Conservation (phyloP, 2,797 vertebrate species). For the Poeciliopsis presidionis region DNA sequence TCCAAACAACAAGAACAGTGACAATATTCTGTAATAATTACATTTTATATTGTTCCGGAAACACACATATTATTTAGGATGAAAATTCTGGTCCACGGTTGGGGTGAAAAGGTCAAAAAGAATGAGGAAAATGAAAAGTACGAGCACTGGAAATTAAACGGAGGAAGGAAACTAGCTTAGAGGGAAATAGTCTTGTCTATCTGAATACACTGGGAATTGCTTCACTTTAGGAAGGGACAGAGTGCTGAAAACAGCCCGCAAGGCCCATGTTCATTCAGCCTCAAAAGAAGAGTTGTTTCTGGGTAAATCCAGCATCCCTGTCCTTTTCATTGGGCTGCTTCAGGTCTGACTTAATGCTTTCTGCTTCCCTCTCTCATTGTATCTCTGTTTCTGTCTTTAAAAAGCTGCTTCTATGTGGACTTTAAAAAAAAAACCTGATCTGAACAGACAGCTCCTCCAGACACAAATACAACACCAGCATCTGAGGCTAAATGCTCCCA, state of each 20-base stretch:
- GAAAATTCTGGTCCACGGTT: neutral
- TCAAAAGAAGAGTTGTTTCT: constrained; percentile 32
- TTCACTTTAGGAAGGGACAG: constrained; percentile 22
- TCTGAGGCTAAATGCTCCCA: neutral
- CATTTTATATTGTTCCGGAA: neutral
- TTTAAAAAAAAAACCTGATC: neutral
- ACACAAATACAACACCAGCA: neutral
- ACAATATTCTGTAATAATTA: neutral
- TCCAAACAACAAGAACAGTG: neutral
- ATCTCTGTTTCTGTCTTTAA: neutral
- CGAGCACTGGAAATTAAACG: neutral
- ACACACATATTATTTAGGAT: neutral
- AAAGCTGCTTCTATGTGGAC: constrained; percentile 6
- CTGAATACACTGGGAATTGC: constrained; percentile 26
- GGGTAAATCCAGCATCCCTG: constrained; percentile 38
- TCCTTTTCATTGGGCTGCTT: constrained; percentile 32
- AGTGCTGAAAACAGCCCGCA: constrained; percentile 35
- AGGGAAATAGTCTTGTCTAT: constrained; percentile 14
- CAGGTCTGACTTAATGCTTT: constrained; percentile 14
- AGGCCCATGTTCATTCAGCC: constrained; percentile 37
- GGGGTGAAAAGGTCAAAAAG: neutral
- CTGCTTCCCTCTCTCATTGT: neutral
- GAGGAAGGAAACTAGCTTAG: constrained; percentile 12
- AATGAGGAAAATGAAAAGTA: neutral
- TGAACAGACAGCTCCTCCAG: neutral